Evolutionary conservation across 2,113 vertebrate species (phyloP).

Genomic region (Syngnathus typhle): DNA sequence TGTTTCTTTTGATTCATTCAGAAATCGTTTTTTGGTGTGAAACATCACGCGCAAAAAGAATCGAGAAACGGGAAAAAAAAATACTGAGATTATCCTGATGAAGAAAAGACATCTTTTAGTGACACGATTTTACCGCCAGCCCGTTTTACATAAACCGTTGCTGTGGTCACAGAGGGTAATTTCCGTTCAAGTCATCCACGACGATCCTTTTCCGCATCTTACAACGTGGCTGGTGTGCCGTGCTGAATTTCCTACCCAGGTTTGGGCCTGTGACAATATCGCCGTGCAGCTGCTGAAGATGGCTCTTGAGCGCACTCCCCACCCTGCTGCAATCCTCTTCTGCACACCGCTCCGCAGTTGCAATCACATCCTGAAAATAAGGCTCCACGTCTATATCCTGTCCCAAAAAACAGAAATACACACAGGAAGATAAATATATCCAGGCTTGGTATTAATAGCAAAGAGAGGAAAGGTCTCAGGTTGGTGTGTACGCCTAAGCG

Average conservation of each 20-base stretch:
- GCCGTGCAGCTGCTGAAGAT: constrained; percentile 73
- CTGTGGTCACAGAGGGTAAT: not conserved
- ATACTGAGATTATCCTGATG: not conserved
- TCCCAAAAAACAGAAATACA: constrained; percentile 33
- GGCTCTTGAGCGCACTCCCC: constrained; percentile 44
- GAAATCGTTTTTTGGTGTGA: too few relatives aligned
- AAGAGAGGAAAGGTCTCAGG: constrained; percentile 32
- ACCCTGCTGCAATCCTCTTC: constrained; percentile 42
- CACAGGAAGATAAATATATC: constrained; percentile 40
- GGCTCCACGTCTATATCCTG: constrained; percentile 74
- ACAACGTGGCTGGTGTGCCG: not conserved
- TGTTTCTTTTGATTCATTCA: not conserved
- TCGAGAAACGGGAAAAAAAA: too few relatives aligned
- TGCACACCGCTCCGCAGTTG: constrained; percentile 63
- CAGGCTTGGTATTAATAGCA: constrained; percentile 43
- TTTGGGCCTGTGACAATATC: constrained; percentile 57
- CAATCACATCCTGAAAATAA: constrained; percentile 81
- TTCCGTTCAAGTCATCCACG: not conserved
- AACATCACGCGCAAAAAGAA: too few relatives aligned
- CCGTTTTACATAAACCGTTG: not conserved
- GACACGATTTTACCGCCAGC: not conserved
- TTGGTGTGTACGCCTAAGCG: constrained; percentile 3
- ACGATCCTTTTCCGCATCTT: not conserved
- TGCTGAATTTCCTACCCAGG: constrained; percentile 55
- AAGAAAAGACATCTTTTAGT: not conserved